Conservation (phyloP, 2,888 invertebrate species). For the Zele albiditarsus region DNA sequence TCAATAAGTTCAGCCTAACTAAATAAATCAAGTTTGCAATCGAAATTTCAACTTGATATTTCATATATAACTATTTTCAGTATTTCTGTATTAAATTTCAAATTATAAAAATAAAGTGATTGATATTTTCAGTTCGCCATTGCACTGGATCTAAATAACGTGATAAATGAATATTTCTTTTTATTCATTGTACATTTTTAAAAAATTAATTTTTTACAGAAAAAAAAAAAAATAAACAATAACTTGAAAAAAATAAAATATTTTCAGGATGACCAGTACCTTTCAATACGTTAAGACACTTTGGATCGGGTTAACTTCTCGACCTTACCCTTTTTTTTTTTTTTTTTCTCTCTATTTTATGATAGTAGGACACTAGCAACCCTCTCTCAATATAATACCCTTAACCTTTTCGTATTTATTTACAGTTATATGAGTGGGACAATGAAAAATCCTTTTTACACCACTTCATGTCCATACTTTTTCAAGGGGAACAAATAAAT, state of each 20-base stretch:
- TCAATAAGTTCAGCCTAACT: no score
- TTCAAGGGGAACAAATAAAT: neutral
- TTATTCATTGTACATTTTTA: no score
- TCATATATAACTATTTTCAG: no score
- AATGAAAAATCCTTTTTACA: neutral
- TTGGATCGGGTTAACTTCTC: conserved; percentile 49
- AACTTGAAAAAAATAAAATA: neutral
- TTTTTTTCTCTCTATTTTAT: conserved; percentile 36
- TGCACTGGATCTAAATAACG: no score
- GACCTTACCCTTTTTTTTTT: conserved; percentile 47
- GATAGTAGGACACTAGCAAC: neutral
- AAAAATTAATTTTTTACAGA: no score
- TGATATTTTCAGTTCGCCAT: no score
- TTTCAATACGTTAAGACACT: conserved; percentile 54
- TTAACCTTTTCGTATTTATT: conserved; percentile 24
- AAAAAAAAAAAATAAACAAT: no score
- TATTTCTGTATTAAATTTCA: no score
- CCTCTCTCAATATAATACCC: conserved; percentile 8
- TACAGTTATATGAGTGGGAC: conserved; percentile 24
- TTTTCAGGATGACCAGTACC: neutral
- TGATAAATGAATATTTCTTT: no score
- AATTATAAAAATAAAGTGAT: no score
- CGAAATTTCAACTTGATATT: no score
- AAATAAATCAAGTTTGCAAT: no score
- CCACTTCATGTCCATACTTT: neutral